Conservation (phyloP, 2,113 vertebrate genomes). For the Argyrosomus japonicus region DNA sequence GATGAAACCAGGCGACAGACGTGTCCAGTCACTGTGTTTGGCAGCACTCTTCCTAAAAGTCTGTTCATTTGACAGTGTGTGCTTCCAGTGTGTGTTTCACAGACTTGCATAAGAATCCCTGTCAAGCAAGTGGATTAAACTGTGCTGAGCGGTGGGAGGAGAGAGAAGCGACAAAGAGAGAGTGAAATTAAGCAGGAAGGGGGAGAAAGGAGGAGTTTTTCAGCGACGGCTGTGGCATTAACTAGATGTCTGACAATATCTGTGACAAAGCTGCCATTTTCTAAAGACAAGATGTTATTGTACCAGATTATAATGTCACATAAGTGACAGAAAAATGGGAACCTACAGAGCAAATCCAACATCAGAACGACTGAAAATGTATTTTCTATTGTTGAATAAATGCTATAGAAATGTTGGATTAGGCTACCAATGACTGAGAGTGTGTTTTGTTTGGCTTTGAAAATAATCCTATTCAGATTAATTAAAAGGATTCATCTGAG, state of each 20-base stretch:
- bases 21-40: slow-evolving; percentile 13
- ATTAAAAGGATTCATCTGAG: background rate
- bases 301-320: background rate
- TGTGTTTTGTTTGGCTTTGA: background rate
- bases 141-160: slow-evolving; percentile 6
- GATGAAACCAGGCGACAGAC: slow-evolving; percentile 41
- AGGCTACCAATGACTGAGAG: background rate
- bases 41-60: background rate
- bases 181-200: slow-evolving; percentile 14
- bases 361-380: background rate
- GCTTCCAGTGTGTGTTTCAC: slow-evolving; percentile 18
- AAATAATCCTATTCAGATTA: background rate
- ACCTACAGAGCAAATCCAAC: background rate
- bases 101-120: background rate
- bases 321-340: too few relatives aligned
- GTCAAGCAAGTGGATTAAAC: slow-evolving; percentile 15
- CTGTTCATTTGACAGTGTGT: slow-evolving; percentile 10
- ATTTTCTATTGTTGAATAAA: background rate
- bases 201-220: background rate
- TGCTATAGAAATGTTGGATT: background rate
- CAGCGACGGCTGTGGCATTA: slow-evolving; percentile 3
- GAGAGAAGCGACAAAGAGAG: slow-evolving; percentile 21
- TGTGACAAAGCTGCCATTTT: slow-evolving; percentile 10
- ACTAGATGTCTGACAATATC: background rate
- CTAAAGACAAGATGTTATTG: background rate